phyloP scores from a whole-genome alignment of 2,888 invertebrate species.

The Brachypterus glaber region DNA sequence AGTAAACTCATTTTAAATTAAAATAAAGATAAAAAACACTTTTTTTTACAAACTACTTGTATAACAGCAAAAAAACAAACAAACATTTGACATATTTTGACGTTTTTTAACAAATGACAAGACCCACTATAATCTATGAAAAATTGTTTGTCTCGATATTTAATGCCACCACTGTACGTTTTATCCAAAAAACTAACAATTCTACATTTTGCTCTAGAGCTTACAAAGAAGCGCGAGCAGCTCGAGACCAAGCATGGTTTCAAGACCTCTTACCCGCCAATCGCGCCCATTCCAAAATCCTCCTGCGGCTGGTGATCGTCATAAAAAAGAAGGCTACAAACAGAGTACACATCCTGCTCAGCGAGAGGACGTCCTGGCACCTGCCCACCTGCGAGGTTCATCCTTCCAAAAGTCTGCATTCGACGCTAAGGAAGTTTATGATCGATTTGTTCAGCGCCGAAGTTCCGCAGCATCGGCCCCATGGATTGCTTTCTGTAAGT shows the following conservation, averaged over 20 bases:
- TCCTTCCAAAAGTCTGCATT: conserved; percentile 76
- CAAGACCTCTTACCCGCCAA: conserved; percentile 59
- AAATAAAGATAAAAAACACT: too few relatives aligned
- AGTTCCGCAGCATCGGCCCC: conserved; percentile 73
- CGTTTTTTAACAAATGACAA: too few relatives aligned
- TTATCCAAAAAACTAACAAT: too few relatives aligned
- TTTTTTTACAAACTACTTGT: too few relatives aligned
- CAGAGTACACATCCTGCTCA: conserved; percentile 72
- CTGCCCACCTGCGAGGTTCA: conserved; percentile 83
- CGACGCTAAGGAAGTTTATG: conserved; percentile 81
- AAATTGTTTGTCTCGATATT: too few relatives aligned
- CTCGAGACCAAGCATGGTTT: conserved; percentile 52
- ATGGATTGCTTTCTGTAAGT: conserved; percentile 60
- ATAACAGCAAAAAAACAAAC: too few relatives aligned
- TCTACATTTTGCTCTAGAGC: conserved; percentile 22
- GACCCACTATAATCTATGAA: too few relatives aligned
- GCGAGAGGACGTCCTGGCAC: conserved; percentile 75
- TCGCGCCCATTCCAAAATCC: conserved; percentile 60
- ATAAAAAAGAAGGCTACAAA: conserved; percentile 75
- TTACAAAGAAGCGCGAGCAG: conserved; percentile 25
- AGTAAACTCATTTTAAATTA: too few relatives aligned
- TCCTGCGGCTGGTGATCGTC: conserved; percentile 68
- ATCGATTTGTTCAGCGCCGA: conserved; percentile 84
- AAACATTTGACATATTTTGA: too few relatives aligned
- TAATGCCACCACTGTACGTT: too few relatives aligned